phyloP scores from a whole-genome alignment of 1,140 invertebrate genomes.

The Ectropis grisescens region DNA sequence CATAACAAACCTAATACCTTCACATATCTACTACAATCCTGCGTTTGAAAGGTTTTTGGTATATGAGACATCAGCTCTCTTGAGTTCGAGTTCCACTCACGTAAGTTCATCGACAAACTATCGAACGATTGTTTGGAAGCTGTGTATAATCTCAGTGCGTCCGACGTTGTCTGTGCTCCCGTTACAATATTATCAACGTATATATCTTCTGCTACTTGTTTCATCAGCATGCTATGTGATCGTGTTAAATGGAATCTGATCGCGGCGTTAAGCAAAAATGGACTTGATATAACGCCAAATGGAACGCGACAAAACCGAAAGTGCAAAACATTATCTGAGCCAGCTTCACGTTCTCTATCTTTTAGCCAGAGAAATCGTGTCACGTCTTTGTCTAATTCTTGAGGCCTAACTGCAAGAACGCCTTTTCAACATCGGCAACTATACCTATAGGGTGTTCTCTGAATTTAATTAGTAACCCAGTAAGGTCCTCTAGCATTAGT shows the following conservation, averaged over 20 bases:
- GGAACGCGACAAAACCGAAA: conserved; percentile 16
- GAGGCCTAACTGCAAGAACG: conserved; percentile 15
- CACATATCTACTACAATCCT: conserved; percentile 3
- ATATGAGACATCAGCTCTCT: conserved; percentile 5
- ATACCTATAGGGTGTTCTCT: conserved; percentile 10
- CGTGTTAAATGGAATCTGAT: conserved; percentile 12
- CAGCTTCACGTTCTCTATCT: conserved; percentile 4
- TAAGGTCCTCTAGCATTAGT: conserved; percentile 15
- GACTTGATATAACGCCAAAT: conserved; percentile 18
- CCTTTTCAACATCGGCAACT: conserved; percentile 18
- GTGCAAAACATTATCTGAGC: conserved; percentile 7
- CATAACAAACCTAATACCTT: conserved; percentile 10
- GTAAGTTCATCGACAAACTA: conserved; percentile 16
- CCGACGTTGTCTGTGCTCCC: conserved; percentile 3
- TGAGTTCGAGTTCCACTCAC: conserved; percentile 14
- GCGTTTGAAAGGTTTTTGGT: conserved; percentile 4
- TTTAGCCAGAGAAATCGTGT: conserved; percentile 22
- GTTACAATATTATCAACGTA: conserved; percentile 20
- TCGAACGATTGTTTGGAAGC: conserved; percentile 10
- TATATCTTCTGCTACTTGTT: conserved; percentile 10
- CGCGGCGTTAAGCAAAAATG: conserved; percentile 15
- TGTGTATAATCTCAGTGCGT: conserved; percentile 10
- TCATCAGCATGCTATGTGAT: conserved; percentile 3
- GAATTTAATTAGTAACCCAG: conserved; percentile 12
- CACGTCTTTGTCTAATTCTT: conserved; percentile 13